Conservation (phyloP, 2,888 invertebrate species). For the Sarcophaga subvicina region DNA sequence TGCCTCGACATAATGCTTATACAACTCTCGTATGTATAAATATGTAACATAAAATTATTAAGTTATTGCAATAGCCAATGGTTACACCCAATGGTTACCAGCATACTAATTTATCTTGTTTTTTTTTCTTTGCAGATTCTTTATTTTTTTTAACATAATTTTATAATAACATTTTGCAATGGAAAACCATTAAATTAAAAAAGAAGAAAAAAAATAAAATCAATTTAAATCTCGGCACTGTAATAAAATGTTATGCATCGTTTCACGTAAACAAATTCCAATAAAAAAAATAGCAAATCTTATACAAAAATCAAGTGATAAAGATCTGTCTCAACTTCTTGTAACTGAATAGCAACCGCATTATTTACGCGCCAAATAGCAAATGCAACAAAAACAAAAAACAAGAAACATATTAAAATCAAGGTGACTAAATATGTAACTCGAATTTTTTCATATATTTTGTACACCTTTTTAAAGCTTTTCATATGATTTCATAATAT, state of each 20-base stretch:
- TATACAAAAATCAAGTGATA: neutral
- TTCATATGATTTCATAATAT: conserved; percentile 51
- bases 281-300: neutral
- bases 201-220: neutral
- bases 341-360: neutral
- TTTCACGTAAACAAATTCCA: conserved; percentile 1
- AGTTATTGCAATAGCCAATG: too few relatives aligned
- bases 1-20: too few relatives aligned
- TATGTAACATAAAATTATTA: too few relatives aligned
- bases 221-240: neutral
- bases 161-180: neutral
- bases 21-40: too few relatives aligned
- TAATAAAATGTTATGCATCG: conserved; percentile 1
- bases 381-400: conserved; percentile 19
- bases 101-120: too few relatives aligned
- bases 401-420: conserved; percentile 18
- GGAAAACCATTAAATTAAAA: neutral
- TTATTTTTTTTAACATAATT: neutral
- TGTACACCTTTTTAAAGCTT: conserved; percentile 1
- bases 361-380: neutral
- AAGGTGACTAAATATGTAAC: conserved; percentile 60
- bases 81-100: too few relatives aligned
- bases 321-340: conserved; percentile 1
- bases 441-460: conserved; percentile 1
- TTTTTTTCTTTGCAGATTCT: neutral